Percentiles rank a stretch among this genome's conserved stretches.
These are phyloP conservation scores for Cataglyphis altisquamis DNA, from an alignment of 2,888 invertebrate species.

Conservation along the genomic window DNA sequence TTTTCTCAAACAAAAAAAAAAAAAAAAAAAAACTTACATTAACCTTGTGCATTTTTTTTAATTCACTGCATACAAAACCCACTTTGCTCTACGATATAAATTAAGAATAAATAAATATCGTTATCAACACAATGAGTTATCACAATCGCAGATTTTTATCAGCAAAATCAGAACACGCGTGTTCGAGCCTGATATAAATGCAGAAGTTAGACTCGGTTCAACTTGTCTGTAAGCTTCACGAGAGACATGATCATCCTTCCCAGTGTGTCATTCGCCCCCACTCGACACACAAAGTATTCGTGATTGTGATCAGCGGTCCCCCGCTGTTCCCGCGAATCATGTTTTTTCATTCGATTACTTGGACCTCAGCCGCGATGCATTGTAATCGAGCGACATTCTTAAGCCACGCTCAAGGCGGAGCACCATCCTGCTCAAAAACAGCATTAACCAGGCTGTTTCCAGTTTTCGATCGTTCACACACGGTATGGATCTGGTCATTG, in stretches of 20 bases:
- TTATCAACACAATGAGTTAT: constrained; percentile 27
- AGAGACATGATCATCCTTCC: constrained; percentile 35
- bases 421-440: constrained; percentile 8
- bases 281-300: constrained; percentile 57
- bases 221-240: constrained; percentile 58
- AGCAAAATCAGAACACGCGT: constrained; percentile 19
- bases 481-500: not conserved
- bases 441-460: constrained; percentile 15
- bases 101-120: constrained; percentile 7
- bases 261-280: constrained; percentile 63
- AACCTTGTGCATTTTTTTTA: not conserved
- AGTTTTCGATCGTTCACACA: constrained; percentile 2
- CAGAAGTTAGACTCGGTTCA: constrained; percentile 36
- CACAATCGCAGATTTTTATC: constrained; percentile 42
- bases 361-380: constrained; percentile 40
- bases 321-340: constrained; percentile 62
- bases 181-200: constrained; percentile 33
- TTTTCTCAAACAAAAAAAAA: not conserved
- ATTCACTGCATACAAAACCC: constrained; percentile 23
- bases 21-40: constrained; percentile 32
- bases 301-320: constrained; percentile 62
- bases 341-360: constrained; percentile 65
- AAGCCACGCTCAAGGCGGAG: constrained; percentile 40
- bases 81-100: constrained; percentile 4
- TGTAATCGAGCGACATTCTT: constrained; percentile 67